Base-by-base conservation (phyloP, 1,140 invertebrate species). In the Spodoptera frugiperda region DNA sequence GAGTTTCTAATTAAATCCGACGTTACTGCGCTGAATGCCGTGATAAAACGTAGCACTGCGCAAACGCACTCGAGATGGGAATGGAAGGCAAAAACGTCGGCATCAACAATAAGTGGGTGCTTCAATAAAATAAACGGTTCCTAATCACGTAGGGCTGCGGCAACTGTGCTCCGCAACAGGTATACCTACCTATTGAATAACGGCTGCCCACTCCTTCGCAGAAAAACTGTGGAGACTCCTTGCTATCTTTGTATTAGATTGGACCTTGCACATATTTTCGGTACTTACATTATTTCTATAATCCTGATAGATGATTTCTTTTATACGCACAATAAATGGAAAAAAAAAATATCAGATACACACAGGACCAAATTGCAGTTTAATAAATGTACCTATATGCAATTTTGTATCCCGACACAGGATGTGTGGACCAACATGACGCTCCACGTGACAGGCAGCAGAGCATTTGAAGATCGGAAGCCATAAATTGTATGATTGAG, bases 61-160 rank as follows among this genome's bases (percentile, higher is more conserved):
- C 80, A 57, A 77, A 78, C 71, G 80, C 63, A 82, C 80, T 79
- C 65, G 65, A 80, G 79, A 84, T 70, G 80, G 81, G 78, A 70
- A 77, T 76, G 76, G 49, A 63, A 65, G 76, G 71, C 72, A 85
- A 87, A 89, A 87, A 87, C 33, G 63, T 65, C 76, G 48, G 55
- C 79, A 79, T 81, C 67, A 67, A 78, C 81, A 83, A 84, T 84
- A 87, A 84, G 84, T 88, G 79, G 82, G 84, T 79, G 85, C 84
- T 83, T 89, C 87, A 87, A 86, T 89, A 89, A 88, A 90, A 82
- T 87, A 86, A 87, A 84, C 84, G 81, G 79, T 85, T 76, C 80
- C 85, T 88, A 88, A 89, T 88, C 86, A 70, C 76, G 61, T 79
- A 77, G 78, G 76, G 76, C 65, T 80, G 57, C 59, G 19, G 44